Conservation (phyloP, 2,113 vertebrate genomes). For the Eudorcas thomsonii region DNA sequence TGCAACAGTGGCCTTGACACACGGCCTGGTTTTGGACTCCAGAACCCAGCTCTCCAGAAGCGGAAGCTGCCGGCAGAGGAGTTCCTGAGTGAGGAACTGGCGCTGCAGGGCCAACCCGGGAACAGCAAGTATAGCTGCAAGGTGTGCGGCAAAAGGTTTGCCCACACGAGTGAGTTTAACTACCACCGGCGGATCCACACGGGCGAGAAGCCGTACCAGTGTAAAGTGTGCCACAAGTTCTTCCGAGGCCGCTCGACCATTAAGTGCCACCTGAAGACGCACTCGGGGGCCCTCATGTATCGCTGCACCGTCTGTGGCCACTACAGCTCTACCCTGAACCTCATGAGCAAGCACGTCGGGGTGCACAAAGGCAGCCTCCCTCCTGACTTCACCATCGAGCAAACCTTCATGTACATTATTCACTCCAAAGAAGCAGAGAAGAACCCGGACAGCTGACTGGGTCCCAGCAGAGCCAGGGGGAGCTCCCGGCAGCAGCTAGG, state of each 20-base stretch:
- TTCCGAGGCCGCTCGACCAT: slow-evolving; percentile 98
- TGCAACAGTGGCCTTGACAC: slow-evolving; percentile 78
- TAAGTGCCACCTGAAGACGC: slow-evolving; percentile 98
- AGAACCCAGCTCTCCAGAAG: slow-evolving; percentile 77
- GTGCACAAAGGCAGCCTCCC: slow-evolving; percentile 95
- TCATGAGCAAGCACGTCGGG: slow-evolving; percentile 96
- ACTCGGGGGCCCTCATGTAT: slow-evolving; percentile 97
- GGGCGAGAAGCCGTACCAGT: slow-evolving; percentile 97
- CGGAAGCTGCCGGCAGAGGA: slow-evolving; percentile 80
- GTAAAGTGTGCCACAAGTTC: slow-evolving; percentile 97
- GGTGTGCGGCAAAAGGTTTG: slow-evolving; percentile 95
- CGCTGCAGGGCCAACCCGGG: slow-evolving; percentile 72
- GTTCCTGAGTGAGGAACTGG: slow-evolving; percentile 75
- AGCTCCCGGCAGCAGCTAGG: slow-evolving; percentile 22
- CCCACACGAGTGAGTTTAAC: slow-evolving; percentile 98
- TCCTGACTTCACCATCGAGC: slow-evolving; percentile 95
- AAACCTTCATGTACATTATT: slow-evolving; percentile 99
- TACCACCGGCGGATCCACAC: slow-evolving; percentile 98
- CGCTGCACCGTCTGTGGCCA: slow-evolving; percentile 95
- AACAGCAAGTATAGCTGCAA: slow-evolving; percentile 96
- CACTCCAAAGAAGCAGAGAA: slow-evolving; percentile 95
- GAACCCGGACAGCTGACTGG: slow-evolving; percentile 87
- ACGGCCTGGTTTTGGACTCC: slow-evolving; percentile 68
- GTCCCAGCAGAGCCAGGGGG: background rate
- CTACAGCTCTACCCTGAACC: slow-evolving; percentile 97